These are phyloP conservation scores for Cyclina sinensis DNA, from an alignment of 1,140 invertebrate species.

Conservation along the genomic window DNA sequence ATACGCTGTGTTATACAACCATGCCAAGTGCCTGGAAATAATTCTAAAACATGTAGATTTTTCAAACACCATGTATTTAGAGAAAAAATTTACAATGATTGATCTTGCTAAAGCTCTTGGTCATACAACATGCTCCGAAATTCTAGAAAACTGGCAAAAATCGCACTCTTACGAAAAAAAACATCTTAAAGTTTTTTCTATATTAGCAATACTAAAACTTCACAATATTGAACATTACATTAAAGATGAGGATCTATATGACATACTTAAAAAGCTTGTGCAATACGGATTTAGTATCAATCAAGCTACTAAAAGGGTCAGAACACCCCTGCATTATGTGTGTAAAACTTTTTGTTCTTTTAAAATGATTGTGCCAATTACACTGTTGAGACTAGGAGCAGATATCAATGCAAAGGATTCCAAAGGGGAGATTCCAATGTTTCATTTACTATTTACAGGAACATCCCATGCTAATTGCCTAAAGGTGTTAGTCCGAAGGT, in stretches of 20 bases:
- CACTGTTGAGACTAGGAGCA: background rate
- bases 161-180: background rate
- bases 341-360: background rate
- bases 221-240: background rate
- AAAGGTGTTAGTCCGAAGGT: background rate
- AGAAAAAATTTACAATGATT: background rate
- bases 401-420: constrained; percentile 13
- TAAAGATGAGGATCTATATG: background rate
- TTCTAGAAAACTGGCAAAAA: constrained; percentile 1
- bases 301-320: background rate
- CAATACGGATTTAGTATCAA: background rate
- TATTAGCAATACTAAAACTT: background rate
- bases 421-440: background rate
- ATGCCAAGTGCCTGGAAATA: background rate
- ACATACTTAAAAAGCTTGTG: constrained; percentile 5
- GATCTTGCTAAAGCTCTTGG: background rate
- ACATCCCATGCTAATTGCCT: too few relatives aligned
- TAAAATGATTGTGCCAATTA: background rate
- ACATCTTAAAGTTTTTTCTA: background rate
- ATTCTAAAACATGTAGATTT: background rate
- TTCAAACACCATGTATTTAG: background rate
- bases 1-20: background rate
- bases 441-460: constrained; percentile 2
- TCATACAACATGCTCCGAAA: background rate
- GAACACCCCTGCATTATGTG: constrained; percentile 5